Evolutionary conservation across 2,888 invertebrate genomes (phyloP), one percentile per base, ranked within the genome.

Genomic region (Drepanosiphum platanoidis): DNA sequence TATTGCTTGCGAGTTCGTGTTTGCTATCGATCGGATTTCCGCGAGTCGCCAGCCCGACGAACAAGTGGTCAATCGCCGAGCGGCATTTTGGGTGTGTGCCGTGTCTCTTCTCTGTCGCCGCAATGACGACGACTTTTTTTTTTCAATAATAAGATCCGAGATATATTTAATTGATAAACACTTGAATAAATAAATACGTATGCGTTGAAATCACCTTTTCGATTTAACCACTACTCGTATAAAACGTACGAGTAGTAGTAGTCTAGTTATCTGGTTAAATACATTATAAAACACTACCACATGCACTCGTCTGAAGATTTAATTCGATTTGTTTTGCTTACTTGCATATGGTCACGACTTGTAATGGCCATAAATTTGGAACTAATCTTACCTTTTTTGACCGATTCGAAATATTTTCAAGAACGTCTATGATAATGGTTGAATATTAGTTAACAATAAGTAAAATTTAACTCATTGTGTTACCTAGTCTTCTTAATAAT

Each of bases 21-120:
- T n/a, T n/a, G n/a, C n/a, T n/a, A n/a, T n/a, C 32, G 7, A 32
- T 42, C 8, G 13, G 30, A 27, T 32, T 42, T 66, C 22, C 34
- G 18, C 1, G 8, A 15, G 13, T 32, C 11, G 7, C 7, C 39
- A 66, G 42, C 32, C 18, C 2, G 3, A 30, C 30, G 32, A 42
- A 46, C 42, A 8, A 30, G 15, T 71, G 64, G n/a, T n/a, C 30
- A 30, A 27, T 4, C 27, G 27, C 61, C 61, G 7, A 15, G 5
- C 34, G 34, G 34, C 64, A 22, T 79, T n/a, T 8, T 79, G 78
- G 78, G 78, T 79, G 78, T 79, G 78, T 66, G 66, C 32, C 42
- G 11, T 66, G 22, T 11, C n/a, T n/a, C n/a, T n/a, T 27, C 8
- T 61, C 42, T 0, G 30, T 46, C 18, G 30, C 27, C 5, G 30